These are phyloP conservation scores for Lutraria lutraria DNA, from an alignment of 2,888 invertebrate species.

Conservation along the genomic window DNA sequence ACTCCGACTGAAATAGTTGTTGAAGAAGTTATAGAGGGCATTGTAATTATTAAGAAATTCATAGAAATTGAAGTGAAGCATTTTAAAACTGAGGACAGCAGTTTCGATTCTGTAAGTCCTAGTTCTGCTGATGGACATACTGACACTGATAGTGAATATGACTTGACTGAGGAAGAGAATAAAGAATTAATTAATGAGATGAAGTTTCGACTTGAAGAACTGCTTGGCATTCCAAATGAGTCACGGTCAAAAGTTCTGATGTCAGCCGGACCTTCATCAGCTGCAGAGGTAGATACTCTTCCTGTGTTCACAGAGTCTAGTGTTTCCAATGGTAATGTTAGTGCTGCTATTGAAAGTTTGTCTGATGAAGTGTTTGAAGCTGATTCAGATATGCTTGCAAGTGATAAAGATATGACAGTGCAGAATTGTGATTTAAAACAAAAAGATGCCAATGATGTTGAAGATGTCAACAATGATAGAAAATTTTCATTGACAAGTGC, in stretches of 20 bases:
- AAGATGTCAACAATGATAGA: neutral
- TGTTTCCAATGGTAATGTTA: constrained; percentile 28
- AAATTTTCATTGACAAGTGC: constrained; percentile 9
- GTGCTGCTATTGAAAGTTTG: constrained; percentile 49
- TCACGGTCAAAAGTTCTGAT: neutral
- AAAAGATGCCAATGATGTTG: neutral
- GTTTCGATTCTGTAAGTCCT: neutral
- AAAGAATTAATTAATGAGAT: constrained; percentile 17
- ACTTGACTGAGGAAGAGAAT: neutral
- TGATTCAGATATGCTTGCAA: constrained; percentile 15
- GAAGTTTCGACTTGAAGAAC: constrained; percentile 5
- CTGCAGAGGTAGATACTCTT: neutral
- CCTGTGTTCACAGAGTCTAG: neutral
- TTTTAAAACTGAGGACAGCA: constrained; percentile 7
- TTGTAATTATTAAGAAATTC: constrained; percentile 12
- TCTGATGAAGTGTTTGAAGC: constrained; percentile 66
- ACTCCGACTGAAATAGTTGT: neutral
- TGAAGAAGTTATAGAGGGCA: neutral
- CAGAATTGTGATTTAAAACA: neutral
- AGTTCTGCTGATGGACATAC: neutral
- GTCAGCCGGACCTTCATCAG: neutral
- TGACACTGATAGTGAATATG: neutral
- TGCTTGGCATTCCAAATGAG: neutral
- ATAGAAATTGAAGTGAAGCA: constrained; percentile 37
- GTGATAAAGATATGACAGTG: neutral